Percentiles rank a stretch among this genome's conserved stretches.
These are phyloP conservation scores for Vanessa atalanta DNA, from an alignment of 1,140 invertebrate species.

Conservation along the genomic window DNA sequence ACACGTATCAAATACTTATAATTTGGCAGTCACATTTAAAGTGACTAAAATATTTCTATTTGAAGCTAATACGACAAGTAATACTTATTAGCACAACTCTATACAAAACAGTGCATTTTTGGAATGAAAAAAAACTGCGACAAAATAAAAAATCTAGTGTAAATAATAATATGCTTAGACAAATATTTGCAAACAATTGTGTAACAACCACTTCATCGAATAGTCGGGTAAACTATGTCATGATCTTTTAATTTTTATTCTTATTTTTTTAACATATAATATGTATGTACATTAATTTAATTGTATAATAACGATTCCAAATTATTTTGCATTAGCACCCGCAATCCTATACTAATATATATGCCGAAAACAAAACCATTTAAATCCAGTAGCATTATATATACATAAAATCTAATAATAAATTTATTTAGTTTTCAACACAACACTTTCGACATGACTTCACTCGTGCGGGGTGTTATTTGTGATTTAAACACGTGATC, in stretches of 20 bases:
- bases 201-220: constrained; percentile 14
- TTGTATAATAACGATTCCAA: constrained; percentile 37
- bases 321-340: constrained; percentile 54
- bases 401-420: constrained; percentile 14
- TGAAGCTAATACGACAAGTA: background rate
- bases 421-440: constrained; percentile 3
- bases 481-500: background rate
- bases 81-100: constrained; percentile 10
- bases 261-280: constrained; percentile 24
- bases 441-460: background rate
- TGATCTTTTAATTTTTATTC: constrained; percentile 10
- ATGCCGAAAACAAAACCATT: constrained; percentile 3
- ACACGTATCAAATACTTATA: constrained; percentile 57
- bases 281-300: constrained; percentile 52
- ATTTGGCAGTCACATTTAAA: constrained; percentile 62
- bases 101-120: constrained; percentile 21
- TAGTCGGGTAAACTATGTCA: background rate
- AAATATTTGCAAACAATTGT: constrained; percentile 12
- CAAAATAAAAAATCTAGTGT: constrained; percentile 14
- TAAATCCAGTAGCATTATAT: constrained; percentile 23
- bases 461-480: constrained; percentile 2
- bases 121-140: constrained; percentile 25
- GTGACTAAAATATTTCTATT: constrained; percentile 8
- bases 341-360: constrained; percentile 36
- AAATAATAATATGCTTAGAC: background rate